phyloP scores from a whole-genome alignment of 2,888 invertebrate genomes.

The Tuberolachnus salignus region DNA sequence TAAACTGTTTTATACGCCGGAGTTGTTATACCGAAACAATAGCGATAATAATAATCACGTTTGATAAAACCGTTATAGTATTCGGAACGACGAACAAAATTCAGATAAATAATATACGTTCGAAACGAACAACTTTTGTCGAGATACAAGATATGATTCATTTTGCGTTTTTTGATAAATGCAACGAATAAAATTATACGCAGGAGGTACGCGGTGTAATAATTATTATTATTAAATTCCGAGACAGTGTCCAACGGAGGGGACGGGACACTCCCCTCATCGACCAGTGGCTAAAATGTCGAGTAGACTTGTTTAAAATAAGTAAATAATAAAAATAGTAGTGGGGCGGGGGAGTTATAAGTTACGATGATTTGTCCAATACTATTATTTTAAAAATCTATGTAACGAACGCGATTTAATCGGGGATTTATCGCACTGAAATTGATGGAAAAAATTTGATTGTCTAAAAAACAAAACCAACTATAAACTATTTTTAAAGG shows the following conservation, averaged over 20 bases:
- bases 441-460: slow-evolving; percentile 5
- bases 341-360: no score
- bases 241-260: no score
- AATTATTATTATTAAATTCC: no score
- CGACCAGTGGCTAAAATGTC: not conserved
- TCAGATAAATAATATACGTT: not conserved
- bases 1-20: not conserved
- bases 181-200: no score
- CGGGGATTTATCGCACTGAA: not conserved
- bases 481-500: not conserved
- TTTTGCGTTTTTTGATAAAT: no score
- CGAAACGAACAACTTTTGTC: not conserved
- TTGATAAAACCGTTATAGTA: no score
- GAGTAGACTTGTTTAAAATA: not conserved
- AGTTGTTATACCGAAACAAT: not conserved
- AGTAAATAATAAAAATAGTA: no score
- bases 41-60: not conserved
- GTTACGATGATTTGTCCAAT: not conserved
- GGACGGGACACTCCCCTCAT: no score
- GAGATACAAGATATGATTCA: not conserved
- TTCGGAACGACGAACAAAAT: not conserved
- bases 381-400: not conserved
- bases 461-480: not conserved
- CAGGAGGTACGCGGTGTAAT: no score
- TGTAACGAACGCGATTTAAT: not conserved